Evolutionary conservation across 2,113 vertebrate species (phyloP).

Genomic region (Plectropomus leopardus): DNA sequence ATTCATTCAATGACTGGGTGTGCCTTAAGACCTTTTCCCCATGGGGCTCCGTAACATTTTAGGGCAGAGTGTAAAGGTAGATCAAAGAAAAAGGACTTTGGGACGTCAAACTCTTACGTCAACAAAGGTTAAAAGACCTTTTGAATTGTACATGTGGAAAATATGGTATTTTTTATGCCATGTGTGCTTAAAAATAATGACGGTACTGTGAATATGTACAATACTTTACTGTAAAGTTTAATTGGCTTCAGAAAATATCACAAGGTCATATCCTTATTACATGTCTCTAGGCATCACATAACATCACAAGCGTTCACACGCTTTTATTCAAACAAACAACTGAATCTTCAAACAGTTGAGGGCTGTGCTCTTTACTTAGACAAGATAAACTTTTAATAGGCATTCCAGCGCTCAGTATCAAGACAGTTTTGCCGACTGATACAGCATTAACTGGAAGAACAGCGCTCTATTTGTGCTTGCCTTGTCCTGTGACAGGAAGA

Average conservation of each 20-base stretch:
- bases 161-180: neutral
- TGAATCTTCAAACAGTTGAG: slow-evolving; percentile 50
- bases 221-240: neutral
- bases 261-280: neutral
- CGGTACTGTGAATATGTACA: too few species aligned
- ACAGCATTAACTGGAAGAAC: slow-evolving; percentile 64
- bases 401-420: slow-evolving; percentile 31
- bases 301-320: slow-evolving; percentile 19
- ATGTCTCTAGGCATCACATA: neutral
- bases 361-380: slow-evolving; percentile 36
- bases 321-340: slow-evolving; percentile 49
- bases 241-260: neutral
- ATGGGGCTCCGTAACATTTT: too few species aligned
- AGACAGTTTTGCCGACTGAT: slow-evolving; percentile 69
- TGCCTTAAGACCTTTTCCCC: too few species aligned
- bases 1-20: too few species aligned
- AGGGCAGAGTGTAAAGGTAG: too few species aligned
- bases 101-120: too few species aligned
- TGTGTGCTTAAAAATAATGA: neutral
- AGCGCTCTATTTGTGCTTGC: slow-evolving; percentile 77
- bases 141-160: neutral
- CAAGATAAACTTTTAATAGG: slow-evolving; percentile 70
- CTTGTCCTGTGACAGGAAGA: slow-evolving; percentile 85
- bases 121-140: too few species aligned
- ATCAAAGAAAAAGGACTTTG: too few species aligned